These are phyloP conservation scores for Nesospiza acunhae DNA, from an alignment of 2,113 vertebrate species.

Conservation along the genomic window DNA sequence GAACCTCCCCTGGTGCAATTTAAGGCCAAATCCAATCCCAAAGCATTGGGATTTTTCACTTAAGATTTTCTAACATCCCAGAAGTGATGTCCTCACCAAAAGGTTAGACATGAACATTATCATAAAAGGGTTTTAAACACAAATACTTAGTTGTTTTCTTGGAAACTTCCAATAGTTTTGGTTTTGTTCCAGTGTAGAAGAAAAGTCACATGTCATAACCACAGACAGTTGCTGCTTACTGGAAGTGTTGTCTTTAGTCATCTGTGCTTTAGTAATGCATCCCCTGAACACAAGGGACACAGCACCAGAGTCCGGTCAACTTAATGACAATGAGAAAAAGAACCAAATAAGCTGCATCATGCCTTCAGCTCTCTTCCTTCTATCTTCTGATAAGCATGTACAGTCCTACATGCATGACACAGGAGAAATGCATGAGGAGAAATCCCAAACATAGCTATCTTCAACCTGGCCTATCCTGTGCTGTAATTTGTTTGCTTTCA, in stretches of 20 bases:
- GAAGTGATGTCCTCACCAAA: neutral
- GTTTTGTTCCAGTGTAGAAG: constrained; percentile 2
- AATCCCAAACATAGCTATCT: neutral
- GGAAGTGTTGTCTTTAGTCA: constrained; percentile 32
- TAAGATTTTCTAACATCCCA: neutral
- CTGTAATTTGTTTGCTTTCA: neutral
- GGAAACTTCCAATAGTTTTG: constrained; percentile 30
- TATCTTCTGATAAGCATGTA: neutral
- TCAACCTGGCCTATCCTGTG: neutral
- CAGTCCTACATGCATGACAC: neutral
- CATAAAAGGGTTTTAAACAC: constrained; percentile 2
- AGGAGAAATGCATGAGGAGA: neutral
- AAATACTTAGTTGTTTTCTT: constrained; percentile 25
- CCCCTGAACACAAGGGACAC: neutral
- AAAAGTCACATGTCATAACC: constrained; percentile 45
- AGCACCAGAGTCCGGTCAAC: neutral
- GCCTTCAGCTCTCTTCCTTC: neutral
- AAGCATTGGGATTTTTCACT: neutral
- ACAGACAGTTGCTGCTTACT: constrained; percentile 41
- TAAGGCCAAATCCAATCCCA: neutral
- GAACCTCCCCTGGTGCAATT: neutral
- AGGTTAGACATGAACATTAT: neutral
- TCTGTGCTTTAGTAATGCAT: neutral
- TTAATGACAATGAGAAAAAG: neutral
- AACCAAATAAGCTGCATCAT: neutral